A percentile compares a stretch with the other conserved stretches of the same genome.
These are phyloP conservation scores for Ibycter americanus DNA, from an alignment of 2,797 vertebrate species.

Conservation along the genomic window DNA sequence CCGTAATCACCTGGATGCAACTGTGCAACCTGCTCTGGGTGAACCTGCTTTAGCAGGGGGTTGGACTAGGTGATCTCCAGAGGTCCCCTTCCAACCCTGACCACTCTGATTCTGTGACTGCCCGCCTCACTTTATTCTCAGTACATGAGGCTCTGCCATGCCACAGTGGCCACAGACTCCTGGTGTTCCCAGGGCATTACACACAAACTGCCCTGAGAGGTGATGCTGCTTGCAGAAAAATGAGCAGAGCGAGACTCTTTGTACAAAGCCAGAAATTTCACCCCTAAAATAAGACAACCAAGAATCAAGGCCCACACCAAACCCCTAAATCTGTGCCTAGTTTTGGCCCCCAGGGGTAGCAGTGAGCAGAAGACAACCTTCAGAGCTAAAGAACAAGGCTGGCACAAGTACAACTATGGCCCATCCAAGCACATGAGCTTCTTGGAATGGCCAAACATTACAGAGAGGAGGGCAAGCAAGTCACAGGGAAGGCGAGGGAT, in stretches of 20 bases:
- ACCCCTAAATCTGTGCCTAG: not conserved
- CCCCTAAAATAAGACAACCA: too few species aligned
- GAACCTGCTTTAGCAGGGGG: too few species aligned
- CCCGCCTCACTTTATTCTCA: not conserved
- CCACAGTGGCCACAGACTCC: not conserved
- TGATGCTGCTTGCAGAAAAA: too few species aligned
- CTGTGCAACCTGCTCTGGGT: too few species aligned
- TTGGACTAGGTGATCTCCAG: too few species aligned
- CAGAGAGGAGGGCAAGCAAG: not conserved
- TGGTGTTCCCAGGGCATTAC: fast-evolving
- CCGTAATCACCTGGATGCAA: too few species aligned
- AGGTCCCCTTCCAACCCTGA: too few species aligned
- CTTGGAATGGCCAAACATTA: not conserved
- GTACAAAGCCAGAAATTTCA: not conserved
- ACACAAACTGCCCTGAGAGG: not conserved
- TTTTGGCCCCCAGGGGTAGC: not conserved
- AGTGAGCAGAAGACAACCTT: not conserved
- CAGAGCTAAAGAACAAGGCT: not conserved
- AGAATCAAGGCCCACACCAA: not conserved
- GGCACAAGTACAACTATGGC: not conserved
- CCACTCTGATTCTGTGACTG: too few species aligned
- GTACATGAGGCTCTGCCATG: fast-evolving
- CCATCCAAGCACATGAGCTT: not conserved
- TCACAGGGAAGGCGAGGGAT: not conserved
- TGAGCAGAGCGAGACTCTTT: not conserved